Evolutionary conservation across 2,113 vertebrate genomes (phyloP).

Genomic region (Corydoras sp.): DNA sequence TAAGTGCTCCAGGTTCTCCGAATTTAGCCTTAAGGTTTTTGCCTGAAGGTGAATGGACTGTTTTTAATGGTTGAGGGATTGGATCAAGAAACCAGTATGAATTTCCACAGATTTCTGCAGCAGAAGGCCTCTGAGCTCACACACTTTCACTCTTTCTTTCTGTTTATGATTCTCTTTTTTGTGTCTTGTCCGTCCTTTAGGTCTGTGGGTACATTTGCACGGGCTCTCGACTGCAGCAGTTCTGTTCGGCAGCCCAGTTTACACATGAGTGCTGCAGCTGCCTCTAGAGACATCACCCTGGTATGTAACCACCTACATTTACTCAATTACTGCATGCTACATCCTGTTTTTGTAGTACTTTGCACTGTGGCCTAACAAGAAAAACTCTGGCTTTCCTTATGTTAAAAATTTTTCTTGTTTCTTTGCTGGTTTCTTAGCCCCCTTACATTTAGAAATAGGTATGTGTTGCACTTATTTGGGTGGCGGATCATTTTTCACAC

Average conservation of each 20-base stretch:
- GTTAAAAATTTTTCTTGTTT: no score
- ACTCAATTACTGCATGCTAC: constrained; percentile 11
- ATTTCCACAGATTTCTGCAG: no score
- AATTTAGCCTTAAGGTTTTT: background rate
- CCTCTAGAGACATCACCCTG: constrained; percentile 75
- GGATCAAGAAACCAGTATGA: no score
- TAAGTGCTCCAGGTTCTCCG: constrained; percentile 58
- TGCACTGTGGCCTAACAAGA: constrained; percentile 20
- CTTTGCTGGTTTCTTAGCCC: no score
- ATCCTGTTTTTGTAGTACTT: constrained; percentile 32
- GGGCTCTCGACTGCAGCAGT: constrained; percentile 75
- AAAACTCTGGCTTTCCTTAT: background rate
- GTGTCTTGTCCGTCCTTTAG: constrained; percentile 41
- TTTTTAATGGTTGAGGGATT: no score
- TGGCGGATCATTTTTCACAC: no score
- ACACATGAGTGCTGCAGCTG: constrained; percentile 76
- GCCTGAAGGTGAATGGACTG: background rate
- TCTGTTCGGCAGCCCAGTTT: constrained; percentile 75
- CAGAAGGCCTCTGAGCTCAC: no score
- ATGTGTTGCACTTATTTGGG: no score
- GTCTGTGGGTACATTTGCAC: constrained; percentile 72
- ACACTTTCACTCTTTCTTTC: background rate
- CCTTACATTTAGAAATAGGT: no score
- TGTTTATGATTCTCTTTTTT: background rate
- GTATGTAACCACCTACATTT: constrained; percentile 46